Evolutionary conservation across 2,888 invertebrate species (phyloP).

Genomic region (Empis stercorea): DNA sequence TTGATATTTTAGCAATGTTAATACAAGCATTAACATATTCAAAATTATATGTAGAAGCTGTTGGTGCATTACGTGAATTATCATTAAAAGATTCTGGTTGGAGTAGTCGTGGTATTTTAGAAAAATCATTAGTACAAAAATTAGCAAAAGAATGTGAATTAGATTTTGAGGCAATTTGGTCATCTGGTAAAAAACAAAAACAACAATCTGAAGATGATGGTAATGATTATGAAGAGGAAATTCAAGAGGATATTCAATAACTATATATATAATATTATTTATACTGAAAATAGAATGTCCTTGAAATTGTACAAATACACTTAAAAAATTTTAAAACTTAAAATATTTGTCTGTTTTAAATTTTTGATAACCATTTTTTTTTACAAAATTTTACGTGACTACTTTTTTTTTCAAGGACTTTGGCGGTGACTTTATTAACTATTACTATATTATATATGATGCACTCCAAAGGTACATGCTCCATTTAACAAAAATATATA

Average conservation of each 20-base stretch:
- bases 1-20: conserved; percentile 30
- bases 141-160: conserved; percentile 32
- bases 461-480: too few species aligned
- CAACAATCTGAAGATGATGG: conserved; percentile 3
- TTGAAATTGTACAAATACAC: not conserved
- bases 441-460: too few species aligned
- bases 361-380: too few species aligned
- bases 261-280: too few species aligned
- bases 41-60: conserved; percentile 32
- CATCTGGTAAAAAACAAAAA: conserved; percentile 18
- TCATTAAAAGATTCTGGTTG: conserved; percentile 30
- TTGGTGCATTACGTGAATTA: conserved; percentile 29
- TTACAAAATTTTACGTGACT: too few species aligned
- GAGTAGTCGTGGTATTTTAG: conserved; percentile 29
- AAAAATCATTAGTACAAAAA: conserved; percentile 28
- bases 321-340: too few species aligned
- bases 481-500: too few species aligned
- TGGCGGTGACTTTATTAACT: too few species aligned
- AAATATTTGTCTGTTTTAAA: too few species aligned
- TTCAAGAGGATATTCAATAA: conserved; percentile 27
- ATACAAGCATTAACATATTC: conserved; percentile 27
- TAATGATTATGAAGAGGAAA: conserved; percentile 25
- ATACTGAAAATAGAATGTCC: too few species aligned
- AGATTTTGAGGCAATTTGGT: conserved; percentile 34
- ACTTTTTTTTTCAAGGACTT: too few species aligned